Base-by-base conservation (phyloP, 2,888 invertebrate species). In the Tenthredo amoena region DNA sequence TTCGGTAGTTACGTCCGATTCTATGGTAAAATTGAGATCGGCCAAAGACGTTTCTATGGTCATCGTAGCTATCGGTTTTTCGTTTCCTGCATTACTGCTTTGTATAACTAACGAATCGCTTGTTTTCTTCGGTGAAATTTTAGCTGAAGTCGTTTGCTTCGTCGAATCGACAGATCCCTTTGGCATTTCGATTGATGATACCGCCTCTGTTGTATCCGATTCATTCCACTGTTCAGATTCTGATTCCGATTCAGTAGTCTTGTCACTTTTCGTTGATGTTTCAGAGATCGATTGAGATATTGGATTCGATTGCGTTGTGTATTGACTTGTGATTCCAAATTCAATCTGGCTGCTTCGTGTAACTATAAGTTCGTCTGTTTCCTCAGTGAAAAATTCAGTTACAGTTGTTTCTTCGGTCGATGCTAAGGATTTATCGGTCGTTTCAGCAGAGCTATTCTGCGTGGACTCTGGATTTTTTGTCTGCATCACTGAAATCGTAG, bases 161-260 rank as follows among this genome's bases (percentile, higher is more conserved):
- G 9, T 37, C 4, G 43, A 72, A 72, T n/a, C 21, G 1, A 10
- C 43, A 6, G 21, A 72, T 21, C 43, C 21, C 12, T n/a, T 40
- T 0, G 72, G 21, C 21, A 43, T 40, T 43, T 43, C 43, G 26
- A 26, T 26, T 26, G 40, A 43, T 12, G 12, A 12, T 21, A 40
- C 40, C 9, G 72, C 43, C 40, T 74, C 43, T 40, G 74, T 74
- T n/a, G 43, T 21, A 12, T 1, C 12, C 9, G 43, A 21, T 26
- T 74, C 74, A 74, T 43, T 47, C 74, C 15, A 34, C 34, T 68
- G 72, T 43, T 74, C 43, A 74, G 40, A 74, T 72, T 43, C 21
- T 7, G 72, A 40, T 74, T 40, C 43, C 2, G 31, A 50, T n/a
- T 31, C 34, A 31, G 50, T 50, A 31, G 18, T 26, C 31, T n/a